phyloP scores from a whole-genome alignment of 2,113 vertebrate species.

The Lophotis ruficrista region DNA sequence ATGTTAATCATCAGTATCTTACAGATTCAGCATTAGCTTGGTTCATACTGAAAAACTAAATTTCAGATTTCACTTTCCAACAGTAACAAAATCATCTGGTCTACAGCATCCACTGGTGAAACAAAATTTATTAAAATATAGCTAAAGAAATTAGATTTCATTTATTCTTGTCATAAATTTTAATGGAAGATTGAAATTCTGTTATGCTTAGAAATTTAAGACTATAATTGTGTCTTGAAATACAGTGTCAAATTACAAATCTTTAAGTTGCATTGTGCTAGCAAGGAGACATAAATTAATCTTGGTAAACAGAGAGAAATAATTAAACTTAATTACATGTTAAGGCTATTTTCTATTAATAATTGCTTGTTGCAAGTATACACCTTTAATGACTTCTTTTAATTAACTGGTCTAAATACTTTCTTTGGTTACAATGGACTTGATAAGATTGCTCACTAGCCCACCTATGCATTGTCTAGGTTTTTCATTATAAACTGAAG shows the following conservation, averaged over 20 bases:
- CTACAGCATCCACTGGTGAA: not conserved
- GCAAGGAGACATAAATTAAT: not conserved
- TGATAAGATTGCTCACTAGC: not conserved
- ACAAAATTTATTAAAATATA: not conserved
- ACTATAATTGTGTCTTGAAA: not conserved
- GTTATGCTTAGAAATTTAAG: not conserved
- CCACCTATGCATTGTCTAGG: not conserved
- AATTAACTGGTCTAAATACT: constrained; percentile 30
- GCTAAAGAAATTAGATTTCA: not conserved
- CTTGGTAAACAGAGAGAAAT: not conserved
- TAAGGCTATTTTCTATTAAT: not conserved
- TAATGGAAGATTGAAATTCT: not conserved
- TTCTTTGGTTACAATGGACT: not conserved
- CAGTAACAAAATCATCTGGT: not conserved
- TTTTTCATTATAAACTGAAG: not conserved
- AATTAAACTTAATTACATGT: constrained; percentile 21
- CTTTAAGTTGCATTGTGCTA: not conserved
- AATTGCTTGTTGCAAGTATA: not conserved
- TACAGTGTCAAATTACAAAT: not conserved
- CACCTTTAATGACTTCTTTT: constrained; percentile 23
- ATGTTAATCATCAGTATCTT: not conserved
- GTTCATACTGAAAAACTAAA: not conserved
- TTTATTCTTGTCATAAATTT: not conserved
- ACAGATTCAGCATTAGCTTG: not conserved
- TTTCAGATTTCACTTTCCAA: not conserved